These are phyloP conservation scores for Lycaon pictus DNA, from an alignment of 2,113 vertebrate genomes.

Conservation along the genomic window DNA sequence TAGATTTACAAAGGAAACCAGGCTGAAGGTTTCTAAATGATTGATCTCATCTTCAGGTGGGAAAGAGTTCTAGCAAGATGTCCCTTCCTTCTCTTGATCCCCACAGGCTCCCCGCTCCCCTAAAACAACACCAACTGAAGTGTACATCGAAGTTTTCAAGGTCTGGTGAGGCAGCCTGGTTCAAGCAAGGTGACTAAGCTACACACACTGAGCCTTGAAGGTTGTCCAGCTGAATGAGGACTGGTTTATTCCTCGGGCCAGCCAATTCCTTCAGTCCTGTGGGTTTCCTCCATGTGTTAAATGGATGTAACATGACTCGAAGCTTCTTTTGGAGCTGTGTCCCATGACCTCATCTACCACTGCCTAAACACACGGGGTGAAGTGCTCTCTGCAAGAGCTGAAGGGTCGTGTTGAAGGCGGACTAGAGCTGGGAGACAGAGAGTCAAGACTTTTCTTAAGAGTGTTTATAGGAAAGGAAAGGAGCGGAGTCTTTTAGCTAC, in stretches of 20 bases:
- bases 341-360: slow-evolving; percentile 57
- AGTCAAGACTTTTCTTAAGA: background rate
- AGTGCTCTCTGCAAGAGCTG: background rate
- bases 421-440: background rate
- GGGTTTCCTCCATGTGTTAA: slow-evolving; percentile 58
- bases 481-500: background rate
- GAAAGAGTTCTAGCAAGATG: background rate
- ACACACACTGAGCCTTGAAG: background rate
- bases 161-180: slow-evolving; percentile 14
- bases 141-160: background rate
- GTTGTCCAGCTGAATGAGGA: background rate
- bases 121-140: background rate
- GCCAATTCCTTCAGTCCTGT: slow-evolving; percentile 22
- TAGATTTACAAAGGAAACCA: background rate
- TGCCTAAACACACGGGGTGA: background rate
- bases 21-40: background rate
- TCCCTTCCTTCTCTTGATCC: background rate
- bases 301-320: slow-evolving; percentile 20
- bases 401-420: background rate
- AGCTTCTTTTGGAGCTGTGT: slow-evolving; percentile 36
- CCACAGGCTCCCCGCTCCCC: background rate
- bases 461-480: background rate
- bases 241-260: background rate
- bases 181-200: slow-evolving; percentile 50
- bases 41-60: background rate